Conservation (phyloP, 1,140 invertebrate species). For the Kradibia gibbosae region DNA sequence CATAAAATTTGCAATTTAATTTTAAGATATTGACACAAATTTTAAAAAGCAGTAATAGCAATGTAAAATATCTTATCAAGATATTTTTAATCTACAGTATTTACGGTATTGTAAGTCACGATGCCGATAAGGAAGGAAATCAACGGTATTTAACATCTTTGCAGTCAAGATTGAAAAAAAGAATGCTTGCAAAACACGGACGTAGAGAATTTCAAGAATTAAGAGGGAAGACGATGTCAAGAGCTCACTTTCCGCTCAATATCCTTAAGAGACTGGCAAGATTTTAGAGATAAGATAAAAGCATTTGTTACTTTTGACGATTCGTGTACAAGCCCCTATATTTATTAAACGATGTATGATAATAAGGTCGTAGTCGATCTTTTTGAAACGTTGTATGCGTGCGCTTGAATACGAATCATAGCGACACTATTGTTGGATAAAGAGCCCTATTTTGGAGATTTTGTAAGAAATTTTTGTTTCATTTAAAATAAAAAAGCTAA, state of each 20-base stretch:
- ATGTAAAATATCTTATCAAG: neutral
- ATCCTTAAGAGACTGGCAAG: conserved; percentile 6
- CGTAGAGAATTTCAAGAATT: conserved; percentile 51
- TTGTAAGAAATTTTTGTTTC: no score
- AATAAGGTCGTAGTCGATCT: no score
- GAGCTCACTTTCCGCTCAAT: conserved; percentile 35
- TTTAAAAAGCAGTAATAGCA: neutral
- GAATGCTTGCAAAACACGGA: conserved; percentile 53
- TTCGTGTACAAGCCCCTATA: no score
- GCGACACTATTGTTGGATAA: no score
- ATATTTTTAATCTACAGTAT: neutral
- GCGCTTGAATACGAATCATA: no score
- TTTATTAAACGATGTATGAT: no score
- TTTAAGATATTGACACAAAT: neutral
- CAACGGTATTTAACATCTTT: neutral
- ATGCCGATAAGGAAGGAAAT: neutral
- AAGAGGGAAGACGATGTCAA: conserved; percentile 38
- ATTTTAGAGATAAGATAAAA: conserved; percentile 11
- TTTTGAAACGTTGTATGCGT: no score
- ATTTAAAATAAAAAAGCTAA: no score
- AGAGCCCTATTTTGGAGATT: no score
- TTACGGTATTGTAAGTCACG: neutral
- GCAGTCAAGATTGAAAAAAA: conserved; percentile 31
- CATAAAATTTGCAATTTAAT: neutral
- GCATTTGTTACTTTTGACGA: no score